Evolutionary conservation across 2,888 invertebrate genomes (phyloP), one percentile per base, ranked within the genome.

Genomic region (Dendrolimus houi): DNA sequence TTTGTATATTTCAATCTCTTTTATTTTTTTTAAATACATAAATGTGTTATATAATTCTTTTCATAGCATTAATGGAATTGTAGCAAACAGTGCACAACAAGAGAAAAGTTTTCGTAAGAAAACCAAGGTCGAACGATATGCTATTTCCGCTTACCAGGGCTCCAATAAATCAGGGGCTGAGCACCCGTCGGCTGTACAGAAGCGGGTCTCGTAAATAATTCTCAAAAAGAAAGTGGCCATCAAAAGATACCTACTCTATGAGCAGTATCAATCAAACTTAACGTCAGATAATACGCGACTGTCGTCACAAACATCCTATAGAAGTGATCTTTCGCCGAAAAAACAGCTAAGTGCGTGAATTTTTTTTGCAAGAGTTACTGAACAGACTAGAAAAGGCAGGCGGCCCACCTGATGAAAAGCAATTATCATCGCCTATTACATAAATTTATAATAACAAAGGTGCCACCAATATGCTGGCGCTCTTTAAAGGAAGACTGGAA

Each of bases 241-340:
- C 9, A 47, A 47, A 47, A 47, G 47, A 47, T 47, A 47, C 47
- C 12, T 12, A 47, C 47, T 8, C 12, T 10, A 9, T 2, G 9
- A 47, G 47, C 29, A 29, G 6, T 71, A 78, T 77, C 77, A 70
- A 78, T 78, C 77, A 61, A 61, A 61, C 62, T 64, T 64, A 64
- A 57, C 57, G 62, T 62, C 59, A 57, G 9, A 47, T 47, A 47
- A 47, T 47, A 12, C 47, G 47, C 29, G 29, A 29, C 29, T 29
- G 47, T 12, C 9, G 47, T 47, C 47, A 47, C 47, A 47, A 47
- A 47, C 47, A 47, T 29, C 29, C 29, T 29, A 29, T 29, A 29
- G 29, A 29, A 29, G 6, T 29, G 29, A 29, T 29, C 29, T 29
- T 29, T 6, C 29, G 6, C 29, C 29, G 6, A 6, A 29, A 29